Conservation (phyloP, 1,140 invertebrate species). For the Sarcophaga bullata region DNA sequence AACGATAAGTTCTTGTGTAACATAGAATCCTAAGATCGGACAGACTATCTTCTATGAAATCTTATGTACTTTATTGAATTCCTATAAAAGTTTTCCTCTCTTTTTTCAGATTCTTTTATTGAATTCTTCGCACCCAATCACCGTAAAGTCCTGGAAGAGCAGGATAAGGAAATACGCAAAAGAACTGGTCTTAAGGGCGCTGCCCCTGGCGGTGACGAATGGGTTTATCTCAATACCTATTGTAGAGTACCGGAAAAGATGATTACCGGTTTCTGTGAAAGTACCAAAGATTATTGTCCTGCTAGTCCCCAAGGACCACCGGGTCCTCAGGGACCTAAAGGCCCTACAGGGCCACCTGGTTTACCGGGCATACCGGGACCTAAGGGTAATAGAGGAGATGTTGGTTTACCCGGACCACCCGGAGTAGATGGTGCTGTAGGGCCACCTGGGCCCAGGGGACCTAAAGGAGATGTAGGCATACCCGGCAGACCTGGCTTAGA, state of each 20-base stretch:
- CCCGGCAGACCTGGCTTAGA: constrained; percentile 80
- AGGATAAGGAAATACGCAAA: constrained; percentile 70
- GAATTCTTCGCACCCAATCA: constrained; percentile 77
- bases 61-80: too few species aligned
- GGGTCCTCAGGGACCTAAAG: constrained; percentile 72
- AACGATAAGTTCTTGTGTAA: too few species aligned
- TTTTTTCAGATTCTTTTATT: constrained; percentile 68
- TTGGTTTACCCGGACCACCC: constrained; percentile 59
- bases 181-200: constrained; percentile 70
- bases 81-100: background rate
- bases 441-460: constrained; percentile 61
- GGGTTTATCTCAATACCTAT: constrained; percentile 83
- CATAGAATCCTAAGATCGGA: too few species aligned
- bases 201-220: constrained; percentile 74
- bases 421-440: constrained; percentile 62
- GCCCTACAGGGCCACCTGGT: constrained; percentile 69
- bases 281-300: constrained; percentile 84
- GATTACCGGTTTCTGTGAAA: constrained; percentile 62
- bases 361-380: constrained; percentile 72
- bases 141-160: constrained; percentile 72
- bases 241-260: constrained; percentile 74
- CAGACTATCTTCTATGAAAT: too few species aligned
- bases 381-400: constrained; percentile 68
- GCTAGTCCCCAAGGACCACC: constrained; percentile 74
- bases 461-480: constrained; percentile 70